Evolutionary conservation across 1,140 invertebrate genomes (phyloP), one percentile per base, ranked within the genome.

Genomic region (Phortica variegata): DNA sequence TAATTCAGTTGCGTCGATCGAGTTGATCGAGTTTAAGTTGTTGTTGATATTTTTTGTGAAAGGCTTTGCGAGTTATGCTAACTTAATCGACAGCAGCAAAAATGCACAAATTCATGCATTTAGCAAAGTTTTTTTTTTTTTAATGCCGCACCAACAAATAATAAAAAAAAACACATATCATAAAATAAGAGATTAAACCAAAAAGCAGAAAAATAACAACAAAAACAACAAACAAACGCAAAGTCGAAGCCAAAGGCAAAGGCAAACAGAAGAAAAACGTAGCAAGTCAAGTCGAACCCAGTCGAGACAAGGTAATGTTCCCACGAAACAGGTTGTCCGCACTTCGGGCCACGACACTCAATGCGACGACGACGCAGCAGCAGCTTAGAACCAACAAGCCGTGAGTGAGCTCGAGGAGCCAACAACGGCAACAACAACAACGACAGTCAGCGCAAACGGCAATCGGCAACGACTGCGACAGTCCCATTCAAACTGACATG

Each of bases 271-370:
- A 70, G 58, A 61, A 60, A 65, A 70, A 69, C 65, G 55, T 65
- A 70, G 58, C 65, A 65, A 60, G 61, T 58, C 40, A 16, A 42
- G 40, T 40, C 60, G 49, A 65, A 62, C 65, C 65, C 65, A 66
- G 63, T 54, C 63, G 65, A 60, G 61, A 65, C 69, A 73, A 73
- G 70, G 70, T 73, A 73, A 73, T 70, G 71, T 74, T 74, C 71
- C 71, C 71, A 74, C 71, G 71, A 69, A 74, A 74, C 71, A 73
- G 70, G 71, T 74, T 74, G 71, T 68, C 61, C 61, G 60, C 60
- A 68, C 63, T 68, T 68, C 63, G 68, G 63, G 63, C 63, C 63
- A 68, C 54, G 62, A 66, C 62, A 61, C 56, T 50, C 23, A 26
- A 26, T 6, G n/a, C n/a, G n/a, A n/a, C n/a, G n/a, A n/a, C n/a